These are phyloP conservation scores for Apodemus agrarius DNA, from an alignment of 2,797 vertebrate genomes.

Conservation along the genomic window DNA sequence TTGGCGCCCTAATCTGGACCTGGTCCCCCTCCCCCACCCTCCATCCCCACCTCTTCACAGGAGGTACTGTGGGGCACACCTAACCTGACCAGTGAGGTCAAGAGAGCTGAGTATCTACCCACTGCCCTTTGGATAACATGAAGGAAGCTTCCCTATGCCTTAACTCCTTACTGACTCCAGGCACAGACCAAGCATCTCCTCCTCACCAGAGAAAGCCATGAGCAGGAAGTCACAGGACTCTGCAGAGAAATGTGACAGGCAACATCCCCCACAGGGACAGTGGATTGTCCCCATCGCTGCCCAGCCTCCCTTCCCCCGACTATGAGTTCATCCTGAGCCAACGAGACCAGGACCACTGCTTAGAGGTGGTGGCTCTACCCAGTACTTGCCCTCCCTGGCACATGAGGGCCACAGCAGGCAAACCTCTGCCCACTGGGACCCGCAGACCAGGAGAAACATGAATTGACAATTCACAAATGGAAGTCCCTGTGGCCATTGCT, in stretches of 20 bases:
- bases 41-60: neutral
- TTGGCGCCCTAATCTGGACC: neutral
- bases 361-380: neutral
- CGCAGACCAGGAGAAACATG: neutral
- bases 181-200: neutral
- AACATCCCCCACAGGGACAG: neutral
- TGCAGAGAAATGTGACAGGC: neutral
- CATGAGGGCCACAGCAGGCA: neutral
- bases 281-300: neutral
- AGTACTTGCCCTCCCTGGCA: neutral
- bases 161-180: neutral
- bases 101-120: neutral
- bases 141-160: neutral
- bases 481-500: neutral
- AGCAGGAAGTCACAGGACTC: neutral
- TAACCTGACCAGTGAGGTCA: neutral
- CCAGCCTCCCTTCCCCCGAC: neutral
- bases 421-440: neutral
- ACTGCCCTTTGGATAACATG: neutral
- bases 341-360: neutral
- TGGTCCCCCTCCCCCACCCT: neutral
- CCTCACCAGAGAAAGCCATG: neutral
- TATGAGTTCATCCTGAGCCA: neutral
- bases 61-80: neutral
- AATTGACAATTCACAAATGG: neutral